Conservation (phyloP, 2,888 invertebrate species). For the Hetaerina titia region DNA sequence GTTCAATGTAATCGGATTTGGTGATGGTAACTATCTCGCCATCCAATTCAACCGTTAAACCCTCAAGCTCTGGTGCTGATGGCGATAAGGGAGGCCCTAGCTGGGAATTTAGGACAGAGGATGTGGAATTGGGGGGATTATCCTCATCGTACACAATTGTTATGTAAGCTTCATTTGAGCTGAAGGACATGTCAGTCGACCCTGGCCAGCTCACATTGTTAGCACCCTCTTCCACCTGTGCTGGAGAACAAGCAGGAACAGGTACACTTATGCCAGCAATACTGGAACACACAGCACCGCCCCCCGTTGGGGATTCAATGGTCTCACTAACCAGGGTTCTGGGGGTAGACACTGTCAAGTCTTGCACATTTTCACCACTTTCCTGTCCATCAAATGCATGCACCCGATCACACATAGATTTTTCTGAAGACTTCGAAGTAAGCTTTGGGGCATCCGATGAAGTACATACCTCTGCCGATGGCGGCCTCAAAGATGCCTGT, state of each 20-base stretch:
- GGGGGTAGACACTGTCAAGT: background rate
- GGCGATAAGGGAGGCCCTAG: background rate
- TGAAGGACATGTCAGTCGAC: background rate
- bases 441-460: background rate
- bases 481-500: background rate
- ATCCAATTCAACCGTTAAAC: constrained; percentile 37
- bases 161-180: background rate
- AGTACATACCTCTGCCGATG: background rate
- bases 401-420: background rate
- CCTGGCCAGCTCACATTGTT: background rate
- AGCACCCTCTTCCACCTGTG: background rate
- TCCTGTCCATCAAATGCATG: background rate
- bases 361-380: background rate
- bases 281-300: background rate
- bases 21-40: constrained; percentile 9
- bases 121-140: background rate
- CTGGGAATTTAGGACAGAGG: background rate
- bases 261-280: no score
- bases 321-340: background rate
- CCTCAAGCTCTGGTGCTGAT: background rate
- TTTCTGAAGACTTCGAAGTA: background rate
- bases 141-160: constrained; percentile 7
- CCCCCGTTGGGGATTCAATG: background rate
- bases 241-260: background rate
- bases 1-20: constrained; percentile 42